These are phyloP conservation scores for Melipona beecheii DNA, from an alignment of 2,888 invertebrate species.

Conservation along the genomic window DNA sequence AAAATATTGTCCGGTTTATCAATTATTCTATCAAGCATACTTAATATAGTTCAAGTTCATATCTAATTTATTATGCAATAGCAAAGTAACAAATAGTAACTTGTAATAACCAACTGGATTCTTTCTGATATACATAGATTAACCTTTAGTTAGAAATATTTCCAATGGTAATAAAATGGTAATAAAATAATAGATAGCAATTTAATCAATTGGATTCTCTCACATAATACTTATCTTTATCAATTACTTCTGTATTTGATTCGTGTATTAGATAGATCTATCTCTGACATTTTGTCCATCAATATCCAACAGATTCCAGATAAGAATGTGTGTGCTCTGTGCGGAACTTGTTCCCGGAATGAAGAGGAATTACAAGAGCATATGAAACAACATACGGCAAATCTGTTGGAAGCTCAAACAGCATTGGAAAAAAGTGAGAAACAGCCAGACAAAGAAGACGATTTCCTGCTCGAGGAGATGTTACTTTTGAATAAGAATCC, in stretches of 20 bases:
- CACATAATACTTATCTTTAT: background rate
- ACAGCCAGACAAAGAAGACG: conserved; percentile 72
- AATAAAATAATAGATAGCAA: background rate
- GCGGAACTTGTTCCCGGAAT: conserved; percentile 67
- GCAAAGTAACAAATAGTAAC: background rate
- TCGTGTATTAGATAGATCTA: background rate
- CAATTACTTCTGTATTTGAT: background rate
- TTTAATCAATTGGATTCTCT: background rate
- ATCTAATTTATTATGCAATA: too few species aligned
- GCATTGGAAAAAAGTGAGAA: conserved; percentile 37
- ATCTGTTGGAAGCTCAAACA: conserved; percentile 65
- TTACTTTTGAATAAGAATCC: conserved; percentile 77
- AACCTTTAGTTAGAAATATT: background rate
- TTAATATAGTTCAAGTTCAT: too few species aligned
- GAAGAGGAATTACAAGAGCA: conserved; percentile 72
- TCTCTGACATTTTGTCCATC: background rate
- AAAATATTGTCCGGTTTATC: too few species aligned
- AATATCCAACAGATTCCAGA: conserved; percentile 19
- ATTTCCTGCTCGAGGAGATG: conserved; percentile 81
- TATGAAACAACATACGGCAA: conserved; percentile 75
- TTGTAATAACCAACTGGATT: background rate
- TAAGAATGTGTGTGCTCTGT: conserved; percentile 67
- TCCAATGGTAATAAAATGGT: background rate
- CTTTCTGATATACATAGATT: background rate
- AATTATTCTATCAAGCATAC: too few species aligned